A percentile compares a stretch with the other conserved stretches of the same genome.
Conservation (phyloP, 2,797 vertebrate genomes). For the Sternarchorhynchus goeldii region DNA sequence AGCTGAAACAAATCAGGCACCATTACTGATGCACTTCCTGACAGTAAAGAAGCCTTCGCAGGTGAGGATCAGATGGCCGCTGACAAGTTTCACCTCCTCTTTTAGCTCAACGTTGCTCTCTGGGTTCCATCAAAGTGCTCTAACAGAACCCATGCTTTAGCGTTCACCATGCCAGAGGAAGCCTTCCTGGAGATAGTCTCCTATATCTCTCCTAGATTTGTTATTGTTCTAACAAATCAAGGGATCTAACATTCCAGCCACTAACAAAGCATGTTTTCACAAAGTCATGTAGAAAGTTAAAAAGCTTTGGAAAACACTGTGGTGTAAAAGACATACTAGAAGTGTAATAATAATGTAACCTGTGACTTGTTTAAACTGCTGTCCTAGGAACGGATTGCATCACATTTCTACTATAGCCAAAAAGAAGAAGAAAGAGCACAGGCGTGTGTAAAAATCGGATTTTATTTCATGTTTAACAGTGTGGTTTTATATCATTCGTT, state of each 20-base stretch:
- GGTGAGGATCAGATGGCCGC: conserved; percentile 58
- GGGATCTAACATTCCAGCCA: conserved; percentile 20
- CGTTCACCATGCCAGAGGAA: conserved; percentile 72
- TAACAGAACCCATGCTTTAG: conserved; percentile 81
- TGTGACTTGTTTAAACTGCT: too few relatives aligned
- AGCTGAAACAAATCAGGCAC: neutral
- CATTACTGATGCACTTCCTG: neutral
- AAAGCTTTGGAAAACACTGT: neutral
- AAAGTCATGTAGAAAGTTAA: neutral
- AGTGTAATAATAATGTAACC: neutral
- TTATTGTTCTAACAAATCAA: neutral
- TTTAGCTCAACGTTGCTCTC: conserved; percentile 81
- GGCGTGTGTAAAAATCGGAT: neutral
- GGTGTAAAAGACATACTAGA: neutral
- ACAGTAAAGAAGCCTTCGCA: neutral
- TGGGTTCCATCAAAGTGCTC: conserved; percentile 83
- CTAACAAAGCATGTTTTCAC: neutral
- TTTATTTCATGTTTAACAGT: neutral
- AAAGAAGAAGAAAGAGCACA: neutral
- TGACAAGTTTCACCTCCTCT: conserved; percentile 82
- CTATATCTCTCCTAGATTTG: too few relatives aligned
- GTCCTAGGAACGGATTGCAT: too few relatives aligned
- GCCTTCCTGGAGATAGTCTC: neutral
- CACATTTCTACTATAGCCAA: too few relatives aligned
- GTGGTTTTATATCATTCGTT: neutral